phyloP scores from a whole-genome alignment of 2,113 vertebrate species.

The Halichoeres trimaculatus region DNA sequence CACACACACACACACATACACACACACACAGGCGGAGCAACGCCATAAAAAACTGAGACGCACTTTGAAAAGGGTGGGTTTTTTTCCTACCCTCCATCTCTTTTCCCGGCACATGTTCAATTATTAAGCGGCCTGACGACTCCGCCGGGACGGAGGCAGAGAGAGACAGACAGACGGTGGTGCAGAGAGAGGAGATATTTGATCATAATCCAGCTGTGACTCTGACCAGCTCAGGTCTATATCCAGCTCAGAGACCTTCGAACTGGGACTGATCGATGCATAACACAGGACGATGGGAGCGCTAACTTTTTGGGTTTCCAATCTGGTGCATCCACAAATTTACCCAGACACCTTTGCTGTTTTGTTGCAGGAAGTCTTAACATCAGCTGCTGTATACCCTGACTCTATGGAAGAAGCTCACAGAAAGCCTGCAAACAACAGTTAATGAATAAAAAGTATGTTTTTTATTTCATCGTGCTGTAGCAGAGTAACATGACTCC shows the following conservation, averaged over 20 bases:
- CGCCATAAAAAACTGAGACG: conserved; percentile 17
- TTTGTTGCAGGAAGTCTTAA: neutral
- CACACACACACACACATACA: neutral
- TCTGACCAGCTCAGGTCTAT: conserved; percentile 19
- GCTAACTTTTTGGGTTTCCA: neutral
- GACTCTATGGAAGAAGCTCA: neutral
- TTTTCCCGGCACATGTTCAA: conserved; percentile 66
- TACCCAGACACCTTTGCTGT: neutral
- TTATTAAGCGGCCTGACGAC: conserved; percentile 67
- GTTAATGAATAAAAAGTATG: too few species aligned
- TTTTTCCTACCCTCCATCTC: conserved; percentile 29
- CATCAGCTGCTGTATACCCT: neutral
- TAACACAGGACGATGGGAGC: neutral
- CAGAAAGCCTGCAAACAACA: too few species aligned
- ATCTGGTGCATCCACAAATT: neutral
- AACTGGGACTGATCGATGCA: conserved; percentile 18
- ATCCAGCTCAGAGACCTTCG: conserved; percentile 7
- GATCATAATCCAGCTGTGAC: conserved; percentile 51
- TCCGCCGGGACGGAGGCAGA: conserved; percentile 36
- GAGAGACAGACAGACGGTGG: conserved; percentile 23
- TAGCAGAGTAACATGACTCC: too few species aligned
- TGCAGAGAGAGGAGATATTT: conserved; percentile 30
- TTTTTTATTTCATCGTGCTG: too few species aligned
- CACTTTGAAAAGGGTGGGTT: conserved; percentile 32
- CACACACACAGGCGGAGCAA: neutral